Base-by-base conservation (phyloP, 2,888 invertebrate genomes). In the Erebia aethiops region DNA sequence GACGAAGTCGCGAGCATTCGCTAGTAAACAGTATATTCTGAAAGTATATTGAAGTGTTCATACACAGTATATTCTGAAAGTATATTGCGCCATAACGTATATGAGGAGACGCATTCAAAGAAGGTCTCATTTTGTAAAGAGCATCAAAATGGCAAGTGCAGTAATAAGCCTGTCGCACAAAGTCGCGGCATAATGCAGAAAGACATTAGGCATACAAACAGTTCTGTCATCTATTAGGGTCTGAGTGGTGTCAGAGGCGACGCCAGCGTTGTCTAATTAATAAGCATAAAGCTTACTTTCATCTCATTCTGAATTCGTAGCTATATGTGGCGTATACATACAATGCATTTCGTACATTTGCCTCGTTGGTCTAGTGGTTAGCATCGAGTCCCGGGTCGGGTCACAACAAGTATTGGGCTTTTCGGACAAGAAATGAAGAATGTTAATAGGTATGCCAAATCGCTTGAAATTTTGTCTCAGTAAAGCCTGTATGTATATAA, bases 151-250 rank as follows among this genome's bases (percentile, higher is more conserved):
- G 67, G 67, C 57, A 67, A 67, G 67, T 67, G 67, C 57, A 58
- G 67, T 67, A 67, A 58, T 67, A 58, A 67, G 57, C 58, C 49
- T 49, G 58, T 67, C 26, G 26, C 49, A 67, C 67, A 67, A 60
- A 58, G 54, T 68, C 71, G 49, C 63, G 54, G 64, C 67, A 64
- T 73, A 73, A 73, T 74, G 73, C 71, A 73, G 63, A 73, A 67
- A 73, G 73, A 71, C 71, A 73, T 73, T 71, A 74, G 67, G 69
- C 71, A 66, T 67, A 67, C 71, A 64, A 69, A 70, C 69, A 71
- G 49, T 49, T 49, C 58, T 51, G 67, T 67, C 49, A 46, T 52
- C 71, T 74, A 67, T 71, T 67, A 67, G 67, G 67, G 67, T 67
- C 61, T 61, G 60, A 67, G 67, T 67, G 60, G 67, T 67, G 67